A percentile compares a stretch with the other conserved stretches of the same genome.
phyloP scores from a whole-genome alignment of 2,888 invertebrate species.

The Lymantria monacha region DNA sequence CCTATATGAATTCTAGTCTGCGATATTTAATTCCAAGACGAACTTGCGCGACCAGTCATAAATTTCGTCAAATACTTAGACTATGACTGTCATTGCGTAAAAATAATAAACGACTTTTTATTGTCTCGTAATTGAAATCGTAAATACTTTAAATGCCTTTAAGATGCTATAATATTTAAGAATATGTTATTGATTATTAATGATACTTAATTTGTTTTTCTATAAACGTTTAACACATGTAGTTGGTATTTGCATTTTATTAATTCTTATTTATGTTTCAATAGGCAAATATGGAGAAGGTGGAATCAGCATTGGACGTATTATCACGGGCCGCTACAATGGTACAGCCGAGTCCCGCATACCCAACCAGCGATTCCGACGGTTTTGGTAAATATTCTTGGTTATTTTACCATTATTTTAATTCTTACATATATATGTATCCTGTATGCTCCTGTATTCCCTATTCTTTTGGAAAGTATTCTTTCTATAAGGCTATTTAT shows the following conservation, averaged over 20 bases:
- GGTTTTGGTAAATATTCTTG: constrained; percentile 74
- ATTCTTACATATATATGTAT: no score
- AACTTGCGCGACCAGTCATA: constrained; percentile 58
- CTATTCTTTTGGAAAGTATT: no score
- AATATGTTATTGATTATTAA: not conserved
- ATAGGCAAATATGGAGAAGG: constrained; percentile 83
- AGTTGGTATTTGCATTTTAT: not conserved
- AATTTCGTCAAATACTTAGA: constrained; percentile 44
- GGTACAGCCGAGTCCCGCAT: constrained; percentile 88
- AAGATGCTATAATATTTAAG: not conserved
- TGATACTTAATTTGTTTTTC: not conserved
- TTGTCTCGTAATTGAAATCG: constrained; percentile 6
- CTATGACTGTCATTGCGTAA: constrained; percentile 19
- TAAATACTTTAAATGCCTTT: not conserved
- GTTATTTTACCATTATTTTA: constrained; percentile 2
- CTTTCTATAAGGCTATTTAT: no score
- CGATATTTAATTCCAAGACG: constrained; percentile 60
- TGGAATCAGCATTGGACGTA: constrained; percentile 93
- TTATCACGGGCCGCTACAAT: constrained; percentile 94
- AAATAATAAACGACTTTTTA: constrained; percentile 17
- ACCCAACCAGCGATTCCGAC: constrained; percentile 75
- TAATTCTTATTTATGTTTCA: not conserved
- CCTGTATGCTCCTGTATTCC: no score
- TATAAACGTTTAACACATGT: not conserved
- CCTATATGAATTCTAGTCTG: constrained; percentile 59